Evolutionary conservation across 1,140 invertebrate species (phyloP), one percentile per base, ranked within the genome.

Genomic region (Diachasma alloeum): DNA sequence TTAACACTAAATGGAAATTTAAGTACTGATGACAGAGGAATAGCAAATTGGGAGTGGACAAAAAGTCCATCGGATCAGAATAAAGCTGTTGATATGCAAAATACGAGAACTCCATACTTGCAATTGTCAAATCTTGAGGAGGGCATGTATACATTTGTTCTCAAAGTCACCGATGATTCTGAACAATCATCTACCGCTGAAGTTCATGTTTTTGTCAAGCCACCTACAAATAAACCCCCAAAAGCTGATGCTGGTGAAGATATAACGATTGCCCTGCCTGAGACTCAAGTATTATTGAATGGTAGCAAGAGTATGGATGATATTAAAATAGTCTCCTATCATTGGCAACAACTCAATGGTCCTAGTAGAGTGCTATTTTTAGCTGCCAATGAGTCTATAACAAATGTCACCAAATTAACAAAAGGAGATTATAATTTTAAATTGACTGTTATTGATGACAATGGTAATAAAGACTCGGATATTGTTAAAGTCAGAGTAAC

Each of bases 1-100:
- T 92, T 98, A 1, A 96, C 94, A 0, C 88, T 99, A 4, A 97
- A 97, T 86, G 97, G 97, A 15, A 98, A 95, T 84, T 88, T 94
- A 48, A 98, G 96, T 74, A 95, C 95, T 0, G 97, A 99, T 87
- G 97, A 98, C 90, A 95, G 97, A 84, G 96, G 96, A 63, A 98
- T 98, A 78, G 93, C 93, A 0, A 95, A 92, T 36, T 99, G 97
- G 95, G 96, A 98, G 87, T 99, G 97, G 97, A 97, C 95, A 0
- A 97, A 97, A 85, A 94, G 94, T 74, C 92, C 94, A 0, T 94
- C 94, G 48, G 95, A 96, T 84, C 93, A 95, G 74, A 93, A 95
- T 74, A 96, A 96, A 89, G 95, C 96, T 10, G 96, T 96, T 15
- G 97, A 98, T 85, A 97, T 98, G 95, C 95, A 97, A 91, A 96